Base-by-base conservation (phyloP, 2,797 vertebrate species). In the Anableps anableps region DNA sequence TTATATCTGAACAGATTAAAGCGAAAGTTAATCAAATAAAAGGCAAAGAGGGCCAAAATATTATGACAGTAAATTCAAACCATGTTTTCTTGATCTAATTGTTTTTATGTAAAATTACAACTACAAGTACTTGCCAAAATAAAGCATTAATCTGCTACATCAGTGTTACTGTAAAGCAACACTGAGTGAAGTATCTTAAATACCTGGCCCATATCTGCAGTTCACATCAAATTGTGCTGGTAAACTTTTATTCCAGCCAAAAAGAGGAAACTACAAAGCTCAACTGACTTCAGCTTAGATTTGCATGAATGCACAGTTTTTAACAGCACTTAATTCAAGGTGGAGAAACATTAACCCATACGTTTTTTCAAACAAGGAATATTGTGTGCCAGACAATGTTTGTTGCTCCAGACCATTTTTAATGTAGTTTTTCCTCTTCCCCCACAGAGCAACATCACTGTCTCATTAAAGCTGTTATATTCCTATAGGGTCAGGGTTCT, bases 261-360 rank as follows among this genome's bases (percentile, higher is more conserved):
- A 68, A 74, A 77, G 31, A 53, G 41, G 31, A 45, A 78, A 31
- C 31, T 34, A 6, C n/a, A 70, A 76, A 34, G 36, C 23, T 66
- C 26, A 29, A 29, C 50, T 31, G 41, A 47, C 60, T 9, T 41
- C 29, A 55, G 29, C 50, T 66, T 41, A n/a, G 48, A 53, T 77
- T 53, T 53, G 64, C 48, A 43, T 70, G 29, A 43, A 23, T 50
- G 34, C 21, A 72, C 8, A 5, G 26, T 64, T 72, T 72, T 60
- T 19, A 16, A 60, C 29, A 45, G 53, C 41, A 60, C 14, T 23
- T 14, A 29, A 11, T 55, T 10, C 14, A 29, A 19, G 5, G 26
- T 43, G 19, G 47, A 41, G 23, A 64, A n/a, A 38, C 11, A 19
- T 34, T 21, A 26, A 38, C 64, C 21, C 45, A 72, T 29, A 36